These are phyloP conservation scores for Thera britannica DNA, from an alignment of 2,888 invertebrate genomes.

Conservation along the genomic window DNA sequence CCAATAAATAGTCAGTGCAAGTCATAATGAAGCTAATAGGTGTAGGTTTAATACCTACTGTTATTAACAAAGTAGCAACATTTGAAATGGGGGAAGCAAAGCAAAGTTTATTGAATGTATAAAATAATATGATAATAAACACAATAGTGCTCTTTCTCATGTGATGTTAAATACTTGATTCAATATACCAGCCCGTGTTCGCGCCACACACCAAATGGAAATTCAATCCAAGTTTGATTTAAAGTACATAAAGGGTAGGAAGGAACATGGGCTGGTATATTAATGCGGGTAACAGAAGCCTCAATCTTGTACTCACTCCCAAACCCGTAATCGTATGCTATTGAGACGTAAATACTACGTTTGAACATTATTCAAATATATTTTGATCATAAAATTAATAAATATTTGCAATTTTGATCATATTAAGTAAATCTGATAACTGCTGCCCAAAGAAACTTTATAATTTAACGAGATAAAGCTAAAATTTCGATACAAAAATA, in stretches of 20 bases:
- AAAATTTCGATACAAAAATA: too few relatives aligned
- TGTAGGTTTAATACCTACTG: neutral
- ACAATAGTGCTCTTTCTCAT: conserved; percentile 51
- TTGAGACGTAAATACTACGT: conserved; percentile 34
- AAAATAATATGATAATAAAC: conserved; percentile 6
- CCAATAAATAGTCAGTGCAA: conserved; percentile 2
- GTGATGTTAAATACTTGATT: conserved; percentile 47
- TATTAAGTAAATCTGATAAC: conserved; percentile 9
- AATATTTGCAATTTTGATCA: too few relatives aligned
- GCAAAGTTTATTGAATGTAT: conserved; percentile 1
- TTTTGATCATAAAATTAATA: neutral
- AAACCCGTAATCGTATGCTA: conserved; percentile 45
- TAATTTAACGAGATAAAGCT: too few relatives aligned
- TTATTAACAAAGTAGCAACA: conserved; percentile 1
- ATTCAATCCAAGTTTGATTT: neutral
- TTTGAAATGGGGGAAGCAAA: neutral
- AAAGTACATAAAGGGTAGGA: neutral
- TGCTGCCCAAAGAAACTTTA: conserved; percentile 43
- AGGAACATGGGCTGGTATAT: conserved; percentile 15
- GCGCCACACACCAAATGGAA: neutral
- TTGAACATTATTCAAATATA: conserved; percentile 20
- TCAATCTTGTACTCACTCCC: conserved; percentile 42
- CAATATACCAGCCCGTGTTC: conserved; percentile 20
- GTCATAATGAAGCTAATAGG: neutral
- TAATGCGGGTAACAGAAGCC: conserved; percentile 31